These are phyloP conservation scores for Tetraneura akinire DNA, from an alignment of 1,140 invertebrate genomes.

Conservation along the genomic window DNA sequence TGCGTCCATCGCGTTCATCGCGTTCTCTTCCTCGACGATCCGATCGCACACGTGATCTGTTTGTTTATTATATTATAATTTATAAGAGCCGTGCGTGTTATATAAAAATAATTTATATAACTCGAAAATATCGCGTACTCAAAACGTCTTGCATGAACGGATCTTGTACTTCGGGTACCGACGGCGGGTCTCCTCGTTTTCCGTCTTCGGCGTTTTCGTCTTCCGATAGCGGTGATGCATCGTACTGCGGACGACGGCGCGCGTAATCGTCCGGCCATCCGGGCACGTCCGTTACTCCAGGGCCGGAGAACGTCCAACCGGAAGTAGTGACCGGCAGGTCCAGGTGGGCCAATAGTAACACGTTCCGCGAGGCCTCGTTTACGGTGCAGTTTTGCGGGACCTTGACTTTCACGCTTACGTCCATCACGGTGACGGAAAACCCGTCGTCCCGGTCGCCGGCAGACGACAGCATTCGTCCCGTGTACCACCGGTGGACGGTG, in stretches of 20 bases:
- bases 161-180: background rate
- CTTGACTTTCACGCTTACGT: background rate
- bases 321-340: background rate
- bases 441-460: background rate
- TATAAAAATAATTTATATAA: no score
- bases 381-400: background rate
- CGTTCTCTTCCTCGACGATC: background rate
- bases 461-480: background rate
- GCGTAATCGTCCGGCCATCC: background rate
- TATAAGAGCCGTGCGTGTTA: no score
- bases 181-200: background rate
- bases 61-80: background rate
- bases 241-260: background rate
- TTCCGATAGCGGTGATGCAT: background rate
- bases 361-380: background rate
- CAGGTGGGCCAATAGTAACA: background rate
- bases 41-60: conserved; percentile 16
- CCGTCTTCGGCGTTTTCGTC: background rate
- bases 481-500: background rate
- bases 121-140: background rate
- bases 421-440: background rate
- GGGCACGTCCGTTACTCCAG: background rate
- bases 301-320: background rate
- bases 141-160: background rate
- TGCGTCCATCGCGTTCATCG: background rate